Conservation (phyloP, 2,113 vertebrate genomes). For the human region GRCh38 chr14:70545501-70546000, state of each 20-base stretch:
- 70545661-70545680: neutral
- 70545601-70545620: neutral
- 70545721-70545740: neutral
- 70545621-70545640: neutral
- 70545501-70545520: neutral
- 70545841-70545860: neutral
- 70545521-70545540: neutral
- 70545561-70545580: neutral
- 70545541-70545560: neutral
- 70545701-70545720: neutral
- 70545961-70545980: neutral
- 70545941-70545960: neutral
- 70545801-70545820: neutral
- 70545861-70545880: neutral
- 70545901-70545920: too few relatives aligned
- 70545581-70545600: neutral
- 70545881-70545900: neutral
- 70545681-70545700: neutral
- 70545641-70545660: neutral
- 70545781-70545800: neutral
- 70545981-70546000: neutral
- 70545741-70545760: neutral
- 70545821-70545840: neutral
- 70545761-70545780: neutral
- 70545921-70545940: neutral